Evolutionary conservation across 2,888 invertebrate genomes (phyloP), one percentile per base, ranked within the genome.

Genomic region (Vesta saturnalis): DNA sequence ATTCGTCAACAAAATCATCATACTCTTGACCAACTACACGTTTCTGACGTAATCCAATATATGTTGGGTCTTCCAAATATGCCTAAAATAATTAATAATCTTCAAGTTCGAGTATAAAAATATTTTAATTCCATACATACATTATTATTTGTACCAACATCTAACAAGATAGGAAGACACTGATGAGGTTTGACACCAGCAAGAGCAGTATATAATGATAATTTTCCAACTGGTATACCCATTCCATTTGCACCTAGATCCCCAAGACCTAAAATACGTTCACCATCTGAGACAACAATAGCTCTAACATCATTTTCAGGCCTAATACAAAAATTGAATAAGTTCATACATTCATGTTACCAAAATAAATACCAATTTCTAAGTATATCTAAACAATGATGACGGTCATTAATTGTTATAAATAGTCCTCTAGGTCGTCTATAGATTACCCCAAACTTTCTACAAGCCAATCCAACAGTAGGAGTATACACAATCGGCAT

Each of bases 401-500:
- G 96, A 76, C 93, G 93, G 83, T 99, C 98, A 79, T 97, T 94
- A 78, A 97, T 95, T 1, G 98, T 97, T 76, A 99, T 91, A 83
- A 97, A 99, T 8, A 99, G 89, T 69, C 99, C 99, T 79, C 97
- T 91, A 0, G 98, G 97, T 81, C 96, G 89, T 72, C 97, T 89
- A 83, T 95, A 97, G 82, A 98, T 95, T 72, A 97, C 90, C 52
- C 98, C 98, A 81, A 97, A 99, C 80, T 95, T 94, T 86, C 98
- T 98, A 83, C 99, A 99, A 0, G 98, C 99, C 80, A 94, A 86
- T 0, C 99, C 99, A 15, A 99, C 99, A 0, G 98, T 98, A 0
- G 99, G 99, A 0, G 99, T 99, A 83, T 99, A 99, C 15, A 99
- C 96, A 78, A 99, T 96, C 0, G 99, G 99, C 92, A 99, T 93